A percentile compares a stretch with the other conserved stretches of the same genome.
These are phyloP conservation scores for Cyprinodon brontotheroides DNA, from an alignment of 2,113 vertebrate species.

Conservation along the genomic window DNA sequence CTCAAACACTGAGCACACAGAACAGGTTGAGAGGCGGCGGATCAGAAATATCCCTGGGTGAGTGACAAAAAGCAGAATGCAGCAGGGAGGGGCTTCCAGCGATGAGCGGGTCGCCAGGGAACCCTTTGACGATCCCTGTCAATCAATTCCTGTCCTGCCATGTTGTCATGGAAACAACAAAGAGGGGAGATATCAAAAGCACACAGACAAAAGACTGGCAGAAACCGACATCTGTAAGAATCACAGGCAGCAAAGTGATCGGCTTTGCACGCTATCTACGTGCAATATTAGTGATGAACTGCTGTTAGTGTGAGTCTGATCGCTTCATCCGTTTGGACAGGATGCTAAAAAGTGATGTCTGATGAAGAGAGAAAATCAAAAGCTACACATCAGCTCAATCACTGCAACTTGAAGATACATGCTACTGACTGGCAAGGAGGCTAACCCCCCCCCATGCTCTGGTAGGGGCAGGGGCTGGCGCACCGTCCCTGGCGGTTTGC, in stretches of 20 bases:
- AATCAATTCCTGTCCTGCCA: constrained; percentile 79
- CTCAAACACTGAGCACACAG: constrained; percentile 28
- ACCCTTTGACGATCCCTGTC: constrained; percentile 80
- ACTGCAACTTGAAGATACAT: constrained; percentile 44
- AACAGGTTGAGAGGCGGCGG: constrained; percentile 66
- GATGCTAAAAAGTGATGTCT: constrained; percentile 42
- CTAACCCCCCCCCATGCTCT: constrained; percentile 38
- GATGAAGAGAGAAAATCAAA: constrained; percentile 27
- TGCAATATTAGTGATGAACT: constrained; percentile 51
- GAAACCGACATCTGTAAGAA: constrained; percentile 75
- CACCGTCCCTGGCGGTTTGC: constrained; percentile 75
- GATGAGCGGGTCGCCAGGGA: constrained; percentile 74
- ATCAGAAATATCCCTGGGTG: constrained; percentile 76
- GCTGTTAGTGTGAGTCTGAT: constrained; percentile 38
- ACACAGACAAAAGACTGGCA: constrained; percentile 73
- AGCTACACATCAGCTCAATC: constrained; percentile 40
- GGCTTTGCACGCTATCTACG: constrained; percentile 58
- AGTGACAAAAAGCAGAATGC: constrained; percentile 78
- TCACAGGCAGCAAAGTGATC: constrained; percentile 66
- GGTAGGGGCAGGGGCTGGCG: constrained; percentile 57
- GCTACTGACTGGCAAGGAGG: constrained; percentile 51
- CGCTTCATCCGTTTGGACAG: constrained; percentile 48
- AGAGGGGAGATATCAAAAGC: constrained; percentile 75
- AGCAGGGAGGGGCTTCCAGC: constrained; percentile 71
- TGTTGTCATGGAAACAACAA: constrained; percentile 82